Evolutionary conservation across 92 coral and sea anemone genomes (phyloP), one percentile per base, ranked within the genome.

Genomic region (Paramuricea clavata): DNA sequence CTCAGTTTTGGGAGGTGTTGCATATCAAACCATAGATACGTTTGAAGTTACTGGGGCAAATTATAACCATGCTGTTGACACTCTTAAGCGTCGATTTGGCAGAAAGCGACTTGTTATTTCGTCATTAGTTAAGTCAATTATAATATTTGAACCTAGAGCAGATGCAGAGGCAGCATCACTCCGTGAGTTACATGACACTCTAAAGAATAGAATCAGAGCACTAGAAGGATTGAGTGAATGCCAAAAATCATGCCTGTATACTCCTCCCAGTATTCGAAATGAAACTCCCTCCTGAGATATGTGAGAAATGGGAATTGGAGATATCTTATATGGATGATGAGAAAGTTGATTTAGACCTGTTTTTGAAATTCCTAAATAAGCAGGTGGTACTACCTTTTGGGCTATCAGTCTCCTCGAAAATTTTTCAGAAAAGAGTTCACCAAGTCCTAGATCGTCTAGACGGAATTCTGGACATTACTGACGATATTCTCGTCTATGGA

Each of bases 361-460:
- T 36, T 36, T 36, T 36, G 33, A 87, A 79, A 22, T 74, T 82
- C 4, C 91, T 88, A n/a, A n/a, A n/a, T n/a, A n/a, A n/a, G n/a
- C n/a, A n/a, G n/a, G n/a, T n/a, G n/a, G n/a, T n/a, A n/a, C n/a
- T n/a, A n/a, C n/a, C n/a, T n/a, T n/a, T n/a, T n/a, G n/a, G n/a
- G n/a, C n/a, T n/a, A n/a, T n/a, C n/a, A n/a, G n/a, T n/a, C n/a
- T n/a, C n/a, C n/a, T n/a, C n/a, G n/a, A n/a, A n/a, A n/a, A n/a
- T n/a, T n/a, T n/a, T n/a, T n/a, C n/a, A n/a, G n/a, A n/a, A n/a
- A 16, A 35, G 70, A 33, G 89, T 79, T 26, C 74, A 61, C 32
- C 89, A 89, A 89, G 89, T 83, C 33, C 67, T 89, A 44, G 82
- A 89, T 8, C 82, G 83, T 41, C 83, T 90, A 10, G 74, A 86